Evolutionary conservation across 2,113 vertebrate species (phyloP).

Genomic region (Odocoileus virginianus): DNA sequence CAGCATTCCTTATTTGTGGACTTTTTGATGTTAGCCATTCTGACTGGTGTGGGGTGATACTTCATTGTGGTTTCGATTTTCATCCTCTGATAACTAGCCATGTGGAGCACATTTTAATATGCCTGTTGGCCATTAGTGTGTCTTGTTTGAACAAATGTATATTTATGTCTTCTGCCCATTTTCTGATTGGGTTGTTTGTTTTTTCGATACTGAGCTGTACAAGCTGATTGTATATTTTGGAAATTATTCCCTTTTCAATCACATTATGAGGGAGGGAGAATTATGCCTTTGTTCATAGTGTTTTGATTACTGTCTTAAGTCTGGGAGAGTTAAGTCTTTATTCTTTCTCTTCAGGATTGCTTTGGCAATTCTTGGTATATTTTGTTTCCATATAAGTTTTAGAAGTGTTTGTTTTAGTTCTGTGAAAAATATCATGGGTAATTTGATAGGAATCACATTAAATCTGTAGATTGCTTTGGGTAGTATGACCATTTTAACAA

Average conservation of each 20-base stretch:
- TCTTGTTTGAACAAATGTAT: background rate
- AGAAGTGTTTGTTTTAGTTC: background rate
- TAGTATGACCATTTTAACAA: background rate
- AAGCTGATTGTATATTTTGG: background rate
- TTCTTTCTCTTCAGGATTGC: background rate
- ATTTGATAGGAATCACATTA: background rate
- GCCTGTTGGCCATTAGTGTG: background rate
- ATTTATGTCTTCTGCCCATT: background rate
- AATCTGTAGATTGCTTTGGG: background rate
- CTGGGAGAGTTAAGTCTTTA: background rate
- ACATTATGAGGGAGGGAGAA: background rate
- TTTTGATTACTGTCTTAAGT: background rate
- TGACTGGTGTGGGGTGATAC: rapidly evolving
- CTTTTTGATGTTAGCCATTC: background rate
- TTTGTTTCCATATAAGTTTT: background rate
- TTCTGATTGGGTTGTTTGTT: background rate
- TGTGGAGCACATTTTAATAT: background rate
- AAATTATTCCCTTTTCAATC: background rate
- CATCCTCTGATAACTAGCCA: background rate
- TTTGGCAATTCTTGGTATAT: background rate
- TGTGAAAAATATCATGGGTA: background rate
- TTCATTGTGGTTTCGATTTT: background rate
- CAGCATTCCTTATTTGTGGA: background rate
- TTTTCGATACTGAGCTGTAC: background rate
- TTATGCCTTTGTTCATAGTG: background rate